Percentiles rank a stretch among this genome's conserved stretches.
Evolutionary conservation across 2,797 vertebrate genomes (phyloP).

Genomic region (Pseudochromis fuscus): DNA sequence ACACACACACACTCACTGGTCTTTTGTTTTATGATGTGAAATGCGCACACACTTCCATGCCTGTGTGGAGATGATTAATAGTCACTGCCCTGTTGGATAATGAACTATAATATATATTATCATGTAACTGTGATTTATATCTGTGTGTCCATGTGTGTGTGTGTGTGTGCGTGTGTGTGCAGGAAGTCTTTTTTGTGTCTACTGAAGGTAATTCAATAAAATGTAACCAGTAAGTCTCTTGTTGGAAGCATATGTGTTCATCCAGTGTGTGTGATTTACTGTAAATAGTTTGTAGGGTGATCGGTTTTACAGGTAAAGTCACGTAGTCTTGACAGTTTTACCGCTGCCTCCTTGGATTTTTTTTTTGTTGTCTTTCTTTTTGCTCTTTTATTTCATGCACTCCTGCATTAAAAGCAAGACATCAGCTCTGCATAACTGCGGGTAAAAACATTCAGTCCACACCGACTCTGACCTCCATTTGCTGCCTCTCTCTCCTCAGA

Average conservation of each 20-base stretch:
- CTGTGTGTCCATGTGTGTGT: constrained; percentile 15
- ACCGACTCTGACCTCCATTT: neutral
- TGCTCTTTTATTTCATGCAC: neutral
- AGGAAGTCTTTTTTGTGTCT: neutral
- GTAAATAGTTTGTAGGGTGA: constrained; percentile 1
- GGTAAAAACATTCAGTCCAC: neutral
- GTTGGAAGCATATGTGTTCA: constrained; percentile 3
- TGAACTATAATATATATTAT: constrained; percentile 68
- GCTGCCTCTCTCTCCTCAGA: neutral
- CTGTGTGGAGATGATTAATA: constrained; percentile 66
- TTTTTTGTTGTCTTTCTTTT: constrained; percentile 1
- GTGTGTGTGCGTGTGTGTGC: constrained; percentile 3
- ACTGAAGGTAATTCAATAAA: constrained; percentile 10
- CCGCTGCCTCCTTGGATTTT: neutral
- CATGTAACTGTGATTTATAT: constrained; percentile 56
- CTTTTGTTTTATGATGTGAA: constrained; percentile 56
- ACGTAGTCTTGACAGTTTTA: neutral
- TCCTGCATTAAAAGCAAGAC: neutral
- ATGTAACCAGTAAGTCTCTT: neutral
- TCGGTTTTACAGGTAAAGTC: neutral
- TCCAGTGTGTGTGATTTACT: constrained; percentile 9
- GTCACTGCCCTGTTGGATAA: constrained; percentile 58
- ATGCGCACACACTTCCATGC: constrained; percentile 20
- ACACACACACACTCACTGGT: constrained; percentile 21
- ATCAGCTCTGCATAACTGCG: neutral